phyloP scores from a whole-genome alignment of 2,888 invertebrate genomes.

The Eutolmus rufibarbis region DNA sequence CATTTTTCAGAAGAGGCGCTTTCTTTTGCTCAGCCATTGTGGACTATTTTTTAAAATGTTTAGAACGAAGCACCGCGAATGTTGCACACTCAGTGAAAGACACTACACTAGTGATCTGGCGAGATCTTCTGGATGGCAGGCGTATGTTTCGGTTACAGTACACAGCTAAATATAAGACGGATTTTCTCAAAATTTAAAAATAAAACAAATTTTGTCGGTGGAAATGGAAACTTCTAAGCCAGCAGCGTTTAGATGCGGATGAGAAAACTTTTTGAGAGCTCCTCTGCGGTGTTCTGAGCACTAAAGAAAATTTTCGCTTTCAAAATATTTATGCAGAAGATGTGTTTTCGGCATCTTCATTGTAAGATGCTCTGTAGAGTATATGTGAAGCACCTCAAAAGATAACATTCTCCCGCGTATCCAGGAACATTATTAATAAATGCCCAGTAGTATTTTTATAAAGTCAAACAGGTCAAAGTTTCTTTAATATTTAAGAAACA shows the following conservation, averaged over 20 bases:
- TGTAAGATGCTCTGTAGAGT: not conserved
- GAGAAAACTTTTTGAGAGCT: not conserved
- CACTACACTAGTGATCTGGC: slow-evolving; percentile 43
- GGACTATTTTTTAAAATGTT: not conserved
- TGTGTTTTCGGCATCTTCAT: not conserved
- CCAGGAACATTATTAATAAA: slow-evolving; percentile 9
- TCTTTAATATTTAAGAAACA: slow-evolving; percentile 2
- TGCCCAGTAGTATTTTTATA: slow-evolving; percentile 30
- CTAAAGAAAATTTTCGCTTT: not conserved
- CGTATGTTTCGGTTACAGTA: slow-evolving; percentile 1
- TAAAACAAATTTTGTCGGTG: slow-evolving; percentile 26
- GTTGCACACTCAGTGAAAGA: slow-evolving; percentile 45
- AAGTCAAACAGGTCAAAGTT: slow-evolving; percentile 28
- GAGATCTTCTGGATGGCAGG: slow-evolving; percentile 43
- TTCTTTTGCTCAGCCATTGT: slow-evolving; percentile 54
- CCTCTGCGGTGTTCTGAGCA: not conserved
- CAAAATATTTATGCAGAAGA: not conserved
- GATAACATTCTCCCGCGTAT: not conserved
- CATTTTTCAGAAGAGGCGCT: slow-evolving; percentile 60
- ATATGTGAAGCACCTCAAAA: not conserved
- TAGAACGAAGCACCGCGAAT: not conserved
- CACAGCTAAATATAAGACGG: slow-evolving; percentile 35
- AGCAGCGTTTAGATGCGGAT: not conserved
- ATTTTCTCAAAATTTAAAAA: slow-evolving; percentile 40
- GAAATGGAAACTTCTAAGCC: slow-evolving; percentile 33